Evolutionary conservation across 2,797 vertebrate genomes (phyloP).

Genomic region (Dipus sagitta): DNA sequence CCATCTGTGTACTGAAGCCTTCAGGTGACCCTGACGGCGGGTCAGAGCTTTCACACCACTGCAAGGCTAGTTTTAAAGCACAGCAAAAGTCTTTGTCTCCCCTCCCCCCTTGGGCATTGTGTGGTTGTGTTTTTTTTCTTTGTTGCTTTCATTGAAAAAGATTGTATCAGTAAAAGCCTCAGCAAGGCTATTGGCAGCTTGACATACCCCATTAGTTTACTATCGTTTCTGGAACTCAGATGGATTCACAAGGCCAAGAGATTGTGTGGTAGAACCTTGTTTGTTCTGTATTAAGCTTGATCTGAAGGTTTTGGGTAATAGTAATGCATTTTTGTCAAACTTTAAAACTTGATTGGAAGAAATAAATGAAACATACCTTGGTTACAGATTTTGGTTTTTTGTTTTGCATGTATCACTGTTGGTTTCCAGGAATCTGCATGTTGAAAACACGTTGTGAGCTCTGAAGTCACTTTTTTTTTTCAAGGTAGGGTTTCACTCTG

Average conservation of each 20-base stretch:
- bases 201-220: slow-evolving; percentile 67
- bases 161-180: slow-evolving; percentile 68
- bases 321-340: slow-evolving; percentile 74
- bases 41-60: slow-evolving; percentile 37
- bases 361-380: slow-evolving; percentile 66
- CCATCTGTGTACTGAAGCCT: slow-evolving; percentile 24
- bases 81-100: slow-evolving; percentile 56
- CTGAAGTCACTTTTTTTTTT: not conserved
- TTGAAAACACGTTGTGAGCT: slow-evolving; percentile 78
- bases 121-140: not conserved
- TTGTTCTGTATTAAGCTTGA: slow-evolving; percentile 77
- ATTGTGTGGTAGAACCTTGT: slow-evolving; percentile 75
- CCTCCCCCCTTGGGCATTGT: not conserved
- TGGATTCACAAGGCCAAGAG: slow-evolving; percentile 68
- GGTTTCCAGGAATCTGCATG: slow-evolving; percentile 65
- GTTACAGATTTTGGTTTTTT: slow-evolving; percentile 53
- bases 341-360: slow-evolving; percentile 79
- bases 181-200: slow-evolving; percentile 67
- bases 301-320: slow-evolving; percentile 80
- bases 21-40: slow-evolving; percentile 17
- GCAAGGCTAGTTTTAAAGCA: slow-evolving; percentile 43
- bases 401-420: slow-evolving; percentile 63
- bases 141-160: slow-evolving; percentile 64
- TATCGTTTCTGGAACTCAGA: slow-evolving; percentile 77
- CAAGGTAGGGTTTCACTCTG: no score